A percentile compares a stretch with the other conserved stretches of the same genome.
Conservation (phyloP, 37 sponge, comb jelly and placozoan genomes). For the Mnemiopsis leidyi region DNA sequence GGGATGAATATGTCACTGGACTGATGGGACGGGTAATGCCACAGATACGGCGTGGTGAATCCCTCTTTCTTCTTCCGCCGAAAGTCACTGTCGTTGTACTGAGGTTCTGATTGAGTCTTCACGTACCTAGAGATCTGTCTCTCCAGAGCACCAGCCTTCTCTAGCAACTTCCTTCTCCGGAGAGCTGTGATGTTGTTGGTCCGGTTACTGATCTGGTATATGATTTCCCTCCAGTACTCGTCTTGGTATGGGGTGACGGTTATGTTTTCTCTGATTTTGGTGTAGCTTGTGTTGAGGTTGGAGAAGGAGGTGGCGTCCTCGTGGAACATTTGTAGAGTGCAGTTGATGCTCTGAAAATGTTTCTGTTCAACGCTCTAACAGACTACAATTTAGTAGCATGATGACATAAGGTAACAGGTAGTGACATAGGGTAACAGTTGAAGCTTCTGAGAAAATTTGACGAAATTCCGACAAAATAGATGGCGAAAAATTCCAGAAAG, state of each 20-base stretch:
- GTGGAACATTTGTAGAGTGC: slow-evolving; percentile 13
- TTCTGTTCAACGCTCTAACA: neutral
- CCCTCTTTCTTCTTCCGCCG: neutral
- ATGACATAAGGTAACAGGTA: neutral
- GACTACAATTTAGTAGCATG: neutral
- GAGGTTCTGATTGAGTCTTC: neutral
- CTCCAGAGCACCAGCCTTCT: neutral
- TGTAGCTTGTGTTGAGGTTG: slow-evolving; percentile 13
- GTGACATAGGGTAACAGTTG: neutral
- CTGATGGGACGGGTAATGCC: neutral
- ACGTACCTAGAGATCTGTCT: neutral
- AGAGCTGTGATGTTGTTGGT: neutral
- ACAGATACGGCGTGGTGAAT: neutral
- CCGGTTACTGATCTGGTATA: slow-evolving; percentile 10
- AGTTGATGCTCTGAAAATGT: neutral
- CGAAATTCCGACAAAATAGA: no score
- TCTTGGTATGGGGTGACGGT: neutral
- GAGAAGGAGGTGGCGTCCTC: slow-evolving; percentile 9
- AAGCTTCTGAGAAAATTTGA: no score
- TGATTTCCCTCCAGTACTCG: neutral
- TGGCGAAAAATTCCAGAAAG: neutral
- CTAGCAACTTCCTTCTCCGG: neutral
- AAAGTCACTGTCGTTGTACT: slow-evolving; percentile 26
- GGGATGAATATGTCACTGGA: slow-evolving; percentile 55
- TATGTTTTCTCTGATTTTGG: neutral